Base-by-base conservation (phyloP, 2,888 invertebrate genomes). In the Esperia sulphurella region DNA sequence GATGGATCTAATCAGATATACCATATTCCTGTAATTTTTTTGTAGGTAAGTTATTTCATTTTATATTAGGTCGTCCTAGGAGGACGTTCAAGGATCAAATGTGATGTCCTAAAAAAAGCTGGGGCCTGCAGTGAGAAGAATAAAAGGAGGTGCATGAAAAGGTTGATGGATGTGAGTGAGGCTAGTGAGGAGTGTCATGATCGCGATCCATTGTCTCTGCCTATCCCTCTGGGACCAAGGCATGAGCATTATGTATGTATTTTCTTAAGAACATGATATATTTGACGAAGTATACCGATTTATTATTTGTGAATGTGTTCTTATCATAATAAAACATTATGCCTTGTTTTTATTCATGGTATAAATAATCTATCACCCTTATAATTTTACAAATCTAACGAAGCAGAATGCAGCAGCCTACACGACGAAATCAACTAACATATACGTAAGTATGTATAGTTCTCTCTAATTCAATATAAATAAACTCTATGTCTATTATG, bases 361-460 rank as follows among this genome's bases (percentile, higher is more conserved):
- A 64, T 61, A 58, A 64, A 66, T 68, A 71, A 76, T 71, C 76
- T 78, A 78, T 77, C 78, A 76, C 81, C 73, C 66, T 68, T 64
- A 67, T 65, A 66, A 58, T 50, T 54, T 64, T 5, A 66, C 74
- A 77, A 58, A 55, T 61, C 80, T 84, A 83, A 67, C 61, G 64
- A 87, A 86, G 86, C 86, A 70, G 60, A 74, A 74, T 72, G 67
- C 77, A 77, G 79, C 80, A 74, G 71, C 74, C 83, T 86, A 85
- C 69, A 72, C 63, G 68, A 71, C 64, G 51, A 58, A 65, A 57
- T 59, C 60, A 62, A 61, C 57, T 65, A 59, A 62, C 55, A 65
- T 75, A 83, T 14, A 7, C 7, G 14, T 39, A 83, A 81, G 83
- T 71, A 83, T 83, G 82, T 42, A 33, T 46, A 31, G 42, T 37